A percentile compares a stretch with the other conserved stretches of the same genome.
phyloP scores from a whole-genome alignment of 2,113 vertebrate genomes.

The Ranitomeya variabilis region DNA sequence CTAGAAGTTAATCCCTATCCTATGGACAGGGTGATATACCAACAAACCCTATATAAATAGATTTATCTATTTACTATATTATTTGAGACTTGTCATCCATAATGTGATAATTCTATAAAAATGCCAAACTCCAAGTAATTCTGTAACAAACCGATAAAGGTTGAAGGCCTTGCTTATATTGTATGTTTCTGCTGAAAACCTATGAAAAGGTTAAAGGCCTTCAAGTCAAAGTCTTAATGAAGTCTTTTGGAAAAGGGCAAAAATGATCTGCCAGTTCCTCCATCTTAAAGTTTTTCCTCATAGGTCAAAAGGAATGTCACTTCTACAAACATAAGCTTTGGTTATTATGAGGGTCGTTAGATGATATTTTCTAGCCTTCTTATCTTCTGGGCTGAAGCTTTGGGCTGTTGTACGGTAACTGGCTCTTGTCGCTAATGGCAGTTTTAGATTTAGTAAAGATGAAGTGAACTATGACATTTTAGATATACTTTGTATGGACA shows the following conservation, averaged over 20 bases:
- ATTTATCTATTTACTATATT: neutral
- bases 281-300: neutral
- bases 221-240: neutral
- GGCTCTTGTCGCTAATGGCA: neutral
- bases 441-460: neutral
- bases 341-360: neutral
- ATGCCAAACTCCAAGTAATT: neutral
- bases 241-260: slow-evolving; percentile 8
- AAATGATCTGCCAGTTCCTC: neutral
- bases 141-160: neutral
- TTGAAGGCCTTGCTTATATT: neutral
- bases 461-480: neutral
- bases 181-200: neutral
- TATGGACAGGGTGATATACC: no score
- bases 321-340: neutral
- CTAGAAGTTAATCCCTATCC: no score
- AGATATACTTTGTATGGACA: neutral
- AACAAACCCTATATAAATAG: neutral
- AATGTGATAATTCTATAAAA: neutral
- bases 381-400: neutral
- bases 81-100: neutral
- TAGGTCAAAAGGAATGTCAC: neutral
- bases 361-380: neutral
- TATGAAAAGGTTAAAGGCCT: slow-evolving; percentile 23
- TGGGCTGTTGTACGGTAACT: neutral